Base-by-base conservation (phyloP, 2,888 invertebrate species). In the Notocelia uddmanniana region DNA sequence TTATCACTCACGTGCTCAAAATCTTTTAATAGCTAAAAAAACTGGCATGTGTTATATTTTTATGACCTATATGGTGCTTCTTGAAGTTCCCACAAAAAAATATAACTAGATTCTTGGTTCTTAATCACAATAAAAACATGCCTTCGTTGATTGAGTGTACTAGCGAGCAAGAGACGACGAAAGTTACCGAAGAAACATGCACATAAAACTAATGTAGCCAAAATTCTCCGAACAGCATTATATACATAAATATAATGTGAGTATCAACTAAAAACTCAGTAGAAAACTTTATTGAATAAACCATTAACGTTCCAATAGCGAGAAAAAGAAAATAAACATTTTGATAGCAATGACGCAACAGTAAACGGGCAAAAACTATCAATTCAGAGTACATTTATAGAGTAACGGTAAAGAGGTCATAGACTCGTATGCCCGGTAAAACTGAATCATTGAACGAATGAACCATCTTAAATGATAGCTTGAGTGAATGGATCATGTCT, bases 331-430 rank as follows among this genome's bases (percentile, higher is more conserved):
- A 72, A 59, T 58, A 52, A 60, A 60, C 34, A 48, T 26, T 66
- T 26, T 62, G 66, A 60, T 68, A 23, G 19, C 52, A 60, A 37
- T 60, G 60, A 55, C 21, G 67, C 23, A 67, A 67, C 45, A 19
- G 21, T n/a, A 68, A 68, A 62, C 37, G 11, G 19, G 64, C 64
- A 64, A 72, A 72, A 48, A 68, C 34, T 72, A 72, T 62, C 72
- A 68, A 72, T 72, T 48, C 48, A 50, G 52, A 19, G 54, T 55
- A 67, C 71, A 13, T 72, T 55, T 62, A 34, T 62, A 57, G 57
- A 67, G n/a, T 72, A 72, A 72, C 72, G 68, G 72, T 67, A 57
- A 54, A 18, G 55, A 72, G 72, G 55, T 72, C 72, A 57, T 57
- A 72, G 72, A 72, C 72, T 55, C 67, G 37, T 62, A 57, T 50